Percentiles rank a stretch among this genome's conserved stretches.
Evolutionary conservation across 2,888 invertebrate genomes (phyloP).

Genomic region (Poecilus cupreus): DNA sequence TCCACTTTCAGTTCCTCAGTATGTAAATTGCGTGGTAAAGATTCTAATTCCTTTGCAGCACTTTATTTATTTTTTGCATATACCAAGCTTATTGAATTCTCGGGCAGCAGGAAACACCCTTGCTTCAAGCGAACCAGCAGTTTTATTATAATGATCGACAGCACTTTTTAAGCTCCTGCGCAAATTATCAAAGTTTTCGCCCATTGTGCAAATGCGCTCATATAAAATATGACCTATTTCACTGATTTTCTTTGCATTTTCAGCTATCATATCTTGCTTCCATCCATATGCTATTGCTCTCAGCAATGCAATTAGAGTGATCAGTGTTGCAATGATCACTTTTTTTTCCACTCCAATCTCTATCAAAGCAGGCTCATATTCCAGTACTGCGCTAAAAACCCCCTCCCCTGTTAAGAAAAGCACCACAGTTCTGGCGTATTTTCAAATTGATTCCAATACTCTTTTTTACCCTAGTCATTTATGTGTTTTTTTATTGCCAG

Average conservation of each 20-base stretch:
- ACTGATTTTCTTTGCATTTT: not conserved
- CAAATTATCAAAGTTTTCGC: not conserved
- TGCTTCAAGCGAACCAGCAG: too few species aligned
- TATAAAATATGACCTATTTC: not conserved
- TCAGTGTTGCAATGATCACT: slow-evolving; percentile 4
- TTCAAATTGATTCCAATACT: slow-evolving; percentile 8
- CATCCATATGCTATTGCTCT: not conserved
- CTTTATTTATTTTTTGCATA: too few species aligned
- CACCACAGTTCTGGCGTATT: slow-evolving; percentile 8
- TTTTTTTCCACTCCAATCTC: slow-evolving; percentile 1
- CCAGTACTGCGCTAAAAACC: slow-evolving; percentile 8
- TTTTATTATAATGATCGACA: too few species aligned
- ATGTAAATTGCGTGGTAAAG: too few species aligned
- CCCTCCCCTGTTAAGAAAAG: slow-evolving; percentile 4
- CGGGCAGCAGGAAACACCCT: too few species aligned
- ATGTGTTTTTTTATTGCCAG: slow-evolving; percentile 2
- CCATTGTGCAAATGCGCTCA: not conserved
- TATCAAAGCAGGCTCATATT: slow-evolving; percentile 1
- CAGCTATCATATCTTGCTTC: slow-evolving; percentile 6
- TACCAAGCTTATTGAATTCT: too few species aligned
- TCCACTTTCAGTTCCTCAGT: too few species aligned
- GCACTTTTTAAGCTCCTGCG: slow-evolving; percentile 1
- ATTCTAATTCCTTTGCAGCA: too few species aligned
- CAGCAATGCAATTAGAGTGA: not conserved
- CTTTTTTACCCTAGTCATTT: not conserved